Evolutionary conservation across 2,888 invertebrate genomes (phyloP), one percentile per base, ranked within the genome.

Genomic region (Hydropsyche betteni): DNA sequence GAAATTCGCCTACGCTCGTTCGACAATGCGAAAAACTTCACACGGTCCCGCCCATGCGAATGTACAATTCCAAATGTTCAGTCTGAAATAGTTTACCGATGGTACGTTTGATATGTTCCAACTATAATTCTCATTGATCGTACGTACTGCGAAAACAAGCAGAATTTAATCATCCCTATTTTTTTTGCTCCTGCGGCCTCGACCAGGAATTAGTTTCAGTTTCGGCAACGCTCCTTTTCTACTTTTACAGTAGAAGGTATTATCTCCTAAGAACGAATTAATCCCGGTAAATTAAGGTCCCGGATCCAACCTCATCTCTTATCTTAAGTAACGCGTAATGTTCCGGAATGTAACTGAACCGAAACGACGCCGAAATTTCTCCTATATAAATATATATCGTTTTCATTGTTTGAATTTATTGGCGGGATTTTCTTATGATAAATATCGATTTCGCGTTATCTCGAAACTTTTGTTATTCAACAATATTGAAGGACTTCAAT

Each of bases 251-350:
- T 10, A 6, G 44, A 44, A 44, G 44, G 44, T 44, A 44, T 55
- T 55, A 14, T 55, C 14, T 55, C n/a, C 6, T 55, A 14, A 0
- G 34, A 64, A 64, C 64, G 36, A 64, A 64, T 64, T 64, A 64
- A 64, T 64, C 64, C 36, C 36, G 64, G 34, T 36, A 64, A 64
- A 64, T 64, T 64, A 64, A 34, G 34, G 36, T 64, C 36, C n/a
- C 33, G 64, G 64, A 64, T 64, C 34, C 34, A 34, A 5, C 7
- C 36, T 36, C 64, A 36, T 64, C 64, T 64, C 36, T 64, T 36
- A 64, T 64, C 64, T 64, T 64, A 64, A 36, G 64, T 36, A 64
- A 64, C 36, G 64, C 34, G 34, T 64, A 64, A 64, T 64, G 64
- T 64, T 64, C 64, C 64, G 36, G 64, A 64, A 64, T 64, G 36